phyloP scores from a whole-genome alignment of 2,888 invertebrate genomes.

The Trachelus tabidus region DNA sequence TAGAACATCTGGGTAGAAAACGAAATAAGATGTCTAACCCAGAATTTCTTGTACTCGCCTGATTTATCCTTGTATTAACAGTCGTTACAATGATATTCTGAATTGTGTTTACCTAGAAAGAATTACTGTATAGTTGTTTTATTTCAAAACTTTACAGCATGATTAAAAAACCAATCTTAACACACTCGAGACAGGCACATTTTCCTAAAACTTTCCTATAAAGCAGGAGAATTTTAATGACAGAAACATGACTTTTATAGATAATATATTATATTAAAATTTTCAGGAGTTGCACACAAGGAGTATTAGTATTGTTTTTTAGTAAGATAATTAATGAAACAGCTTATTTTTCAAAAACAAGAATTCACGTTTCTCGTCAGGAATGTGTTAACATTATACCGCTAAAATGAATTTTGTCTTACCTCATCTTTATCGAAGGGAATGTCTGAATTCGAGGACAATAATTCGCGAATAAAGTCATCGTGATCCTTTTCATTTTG shows the following conservation, averaged over 20 bases:
- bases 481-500: conserved; percentile 39
- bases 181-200: no score
- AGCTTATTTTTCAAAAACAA: no score
- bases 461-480: conserved; percentile 37
- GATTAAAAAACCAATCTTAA: background rate
- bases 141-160: background rate
- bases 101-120: conserved; percentile 39
- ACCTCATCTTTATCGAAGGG: conserved; percentile 45
- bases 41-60: conserved; percentile 38
- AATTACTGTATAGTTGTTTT: background rate
- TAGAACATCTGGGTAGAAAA: conserved; percentile 38
- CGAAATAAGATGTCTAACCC: conserved; percentile 45
- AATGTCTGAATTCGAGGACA: conserved; percentile 39
- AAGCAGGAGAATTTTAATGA: no score
- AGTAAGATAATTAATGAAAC: no score
- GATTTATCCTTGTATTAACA: conserved; percentile 51
- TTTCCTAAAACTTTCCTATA: no score
- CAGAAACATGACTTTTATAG: no score
- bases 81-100: conserved; percentile 39
- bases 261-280: no score
- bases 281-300: no score
- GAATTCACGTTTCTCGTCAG: no score
- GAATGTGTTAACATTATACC: background rate
- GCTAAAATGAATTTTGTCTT: conserved; percentile 22
- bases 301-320: no score